Conservation (phyloP, 2,888 invertebrate species). For the Mythimna vitellina region DNA sequence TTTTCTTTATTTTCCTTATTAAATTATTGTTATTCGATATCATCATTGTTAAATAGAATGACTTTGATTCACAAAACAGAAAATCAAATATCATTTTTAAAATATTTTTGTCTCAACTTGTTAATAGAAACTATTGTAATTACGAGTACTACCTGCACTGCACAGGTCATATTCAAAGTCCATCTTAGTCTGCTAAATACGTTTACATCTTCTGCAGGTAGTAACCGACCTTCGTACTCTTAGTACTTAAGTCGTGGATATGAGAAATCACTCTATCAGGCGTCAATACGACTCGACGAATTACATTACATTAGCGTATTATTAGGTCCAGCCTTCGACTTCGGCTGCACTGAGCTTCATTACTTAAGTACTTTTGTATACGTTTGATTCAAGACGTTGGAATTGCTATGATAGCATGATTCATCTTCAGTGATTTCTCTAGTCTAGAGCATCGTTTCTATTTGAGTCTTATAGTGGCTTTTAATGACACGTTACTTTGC, state of each 20-base stretch:
- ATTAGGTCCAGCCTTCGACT: constrained; percentile 29
- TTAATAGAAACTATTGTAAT: neutral
- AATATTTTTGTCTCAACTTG: neutral
- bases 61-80: neutral
- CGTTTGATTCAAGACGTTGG: constrained; percentile 20
- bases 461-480: constrained; percentile 19
- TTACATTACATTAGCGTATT: constrained; percentile 45
- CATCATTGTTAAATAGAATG: neutral
- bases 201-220: constrained; percentile 14
- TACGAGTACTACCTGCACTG: neutral
- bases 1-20: too few species aligned
- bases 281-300: constrained; percentile 16
- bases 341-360: constrained; percentile 6
- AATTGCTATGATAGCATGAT: constrained; percentile 25
- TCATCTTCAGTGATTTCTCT: constrained; percentile 38
- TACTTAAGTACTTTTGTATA: constrained; percentile 5
- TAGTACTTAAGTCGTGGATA: constrained; percentile 25
- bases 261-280: constrained; percentile 20
- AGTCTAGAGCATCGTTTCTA: constrained; percentile 15
- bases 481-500: constrained; percentile 25
- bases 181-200: neutral
- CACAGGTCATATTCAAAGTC: neutral
- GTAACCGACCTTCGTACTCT: constrained; percentile 7
- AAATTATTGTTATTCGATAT: neutral
- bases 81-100: neutral